Evolutionary conservation across 2,888 invertebrate species (phyloP).

Genomic region (Cremastinae sp.): DNA sequence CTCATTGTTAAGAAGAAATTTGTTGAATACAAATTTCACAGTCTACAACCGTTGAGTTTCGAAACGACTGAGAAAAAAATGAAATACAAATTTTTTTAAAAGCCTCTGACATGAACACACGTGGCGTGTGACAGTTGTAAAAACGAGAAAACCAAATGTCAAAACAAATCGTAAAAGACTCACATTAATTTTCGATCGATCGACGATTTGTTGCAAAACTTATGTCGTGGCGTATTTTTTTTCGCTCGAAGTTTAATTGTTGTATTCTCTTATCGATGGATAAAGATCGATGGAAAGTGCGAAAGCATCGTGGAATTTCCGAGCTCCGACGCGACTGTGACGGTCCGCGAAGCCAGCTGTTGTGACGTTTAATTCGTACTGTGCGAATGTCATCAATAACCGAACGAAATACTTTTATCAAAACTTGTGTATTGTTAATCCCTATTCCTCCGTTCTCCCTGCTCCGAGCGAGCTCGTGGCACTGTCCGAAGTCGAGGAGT

Average conservation of each 20-base stretch:
- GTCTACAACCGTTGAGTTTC: too few species aligned
- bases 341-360: constrained; percentile 31
- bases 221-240: background rate
- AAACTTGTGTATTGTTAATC: too few species aligned
- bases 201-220: background rate
- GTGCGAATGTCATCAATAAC: constrained; percentile 4
- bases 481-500: too few species aligned
- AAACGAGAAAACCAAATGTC: constrained; percentile 1
- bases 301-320: constrained; percentile 33
- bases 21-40: too few species aligned
- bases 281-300: constrained; percentile 2
- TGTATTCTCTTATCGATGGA: constrained; percentile 12
- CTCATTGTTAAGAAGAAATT: too few species aligned
- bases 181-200: background rate
- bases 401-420: background rate
- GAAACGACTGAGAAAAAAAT: background rate
- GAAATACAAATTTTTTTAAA: too few species aligned
- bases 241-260: constrained; percentile 6
- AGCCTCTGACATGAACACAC: background rate
- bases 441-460: too few species aligned
- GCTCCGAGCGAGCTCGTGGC: too few species aligned
- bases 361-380: constrained; percentile 8
- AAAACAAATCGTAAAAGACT: constrained; percentile 2
- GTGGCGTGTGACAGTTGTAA: background rate
- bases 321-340: constrained; percentile 43